phyloP scores from a whole-genome alignment of 2,888 invertebrate genomes.

The Aleiodes alternator region DNA sequence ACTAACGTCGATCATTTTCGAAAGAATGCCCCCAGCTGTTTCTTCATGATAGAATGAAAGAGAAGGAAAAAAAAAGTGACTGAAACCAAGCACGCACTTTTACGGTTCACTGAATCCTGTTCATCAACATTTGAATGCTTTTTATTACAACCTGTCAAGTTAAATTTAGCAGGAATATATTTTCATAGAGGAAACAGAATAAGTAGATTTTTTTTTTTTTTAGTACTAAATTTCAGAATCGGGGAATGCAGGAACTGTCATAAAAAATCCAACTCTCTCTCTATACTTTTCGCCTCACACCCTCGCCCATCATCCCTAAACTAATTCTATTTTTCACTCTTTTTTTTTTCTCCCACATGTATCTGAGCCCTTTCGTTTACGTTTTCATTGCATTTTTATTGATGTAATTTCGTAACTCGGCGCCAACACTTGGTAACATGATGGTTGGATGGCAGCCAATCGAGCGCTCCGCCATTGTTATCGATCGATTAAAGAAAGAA shows the following conservation, averaged over 20 bases:
- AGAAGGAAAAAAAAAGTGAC: conserved; percentile 1
- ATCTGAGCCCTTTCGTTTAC: conserved; percentile 53
- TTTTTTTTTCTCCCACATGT: neutral
- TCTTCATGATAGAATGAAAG: conserved; percentile 26
- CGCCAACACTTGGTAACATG: conserved; percentile 56
- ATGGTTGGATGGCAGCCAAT: conserved; percentile 57
- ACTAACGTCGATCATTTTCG: conserved; percentile 22
- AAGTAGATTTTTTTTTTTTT: neutral
- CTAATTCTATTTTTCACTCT: conserved; percentile 20
- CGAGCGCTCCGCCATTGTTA: conserved; percentile 56
- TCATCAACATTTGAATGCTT: conserved; percentile 35
- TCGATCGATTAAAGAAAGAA: conserved; percentile 47
- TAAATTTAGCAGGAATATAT: conserved; percentile 23
- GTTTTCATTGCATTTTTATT: conserved; percentile 64
- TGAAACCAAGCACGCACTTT: conserved; percentile 12
- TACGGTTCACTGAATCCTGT: conserved; percentile 32
- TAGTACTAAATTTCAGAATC: conserved; percentile 17
- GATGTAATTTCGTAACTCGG: conserved; percentile 65
- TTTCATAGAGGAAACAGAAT: conserved; percentile 15
- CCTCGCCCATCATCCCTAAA: conserved; percentile 23
- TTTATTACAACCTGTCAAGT: conserved; percentile 32
- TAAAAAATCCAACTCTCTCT: conserved; percentile 24
- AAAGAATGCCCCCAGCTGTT: conserved; percentile 40
- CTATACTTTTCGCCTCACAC: conserved; percentile 20
- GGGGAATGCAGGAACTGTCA: conserved; percentile 33